phyloP scores from a whole-genome alignment of 2,113 vertebrate species.

The Pelobates fuscus region DNA sequence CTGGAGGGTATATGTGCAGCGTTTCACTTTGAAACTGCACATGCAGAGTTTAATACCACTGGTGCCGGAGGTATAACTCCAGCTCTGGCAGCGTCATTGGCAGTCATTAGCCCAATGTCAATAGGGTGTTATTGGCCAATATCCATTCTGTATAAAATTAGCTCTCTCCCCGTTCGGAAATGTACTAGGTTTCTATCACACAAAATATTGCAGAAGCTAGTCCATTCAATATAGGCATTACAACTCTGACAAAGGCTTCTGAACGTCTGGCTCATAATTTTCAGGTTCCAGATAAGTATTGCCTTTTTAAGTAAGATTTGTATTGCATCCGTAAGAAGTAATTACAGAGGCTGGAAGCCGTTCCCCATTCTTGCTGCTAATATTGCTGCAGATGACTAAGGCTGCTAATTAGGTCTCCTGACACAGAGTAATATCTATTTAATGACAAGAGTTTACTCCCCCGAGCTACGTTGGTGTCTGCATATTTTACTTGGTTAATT shows the following conservation, averaged over 20 bases:
- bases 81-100: no score
- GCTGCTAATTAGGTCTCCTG: conserved; percentile 60
- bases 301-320: conserved; percentile 63
- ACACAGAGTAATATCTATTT: conserved; percentile 52
- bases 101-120: no score
- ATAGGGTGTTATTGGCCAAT: no score
- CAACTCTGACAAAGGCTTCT: conserved; percentile 51
- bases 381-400: conserved; percentile 55
- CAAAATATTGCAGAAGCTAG: no score
- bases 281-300: conserved; percentile 59
- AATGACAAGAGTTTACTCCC: conserved; percentile 53
- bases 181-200: no score
- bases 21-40: no score
- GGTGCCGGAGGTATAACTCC: no score
- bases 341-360: conserved; percentile 61
- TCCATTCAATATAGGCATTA: conserved; percentile 29
- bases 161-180: no score
- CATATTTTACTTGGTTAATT: conserved; percentile 51
- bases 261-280: conserved; percentile 64
- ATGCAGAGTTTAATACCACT: no score
- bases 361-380: conserved; percentile 56
- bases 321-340: conserved; percentile 58
- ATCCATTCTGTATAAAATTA: no score
- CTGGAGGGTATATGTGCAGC: no score
- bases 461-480: conserved; percentile 50